These are phyloP conservation scores for Stichodactyla mertensii DNA, from an alignment of 64 coral and sea anemone genomes.

Conservation along the genomic window DNA sequence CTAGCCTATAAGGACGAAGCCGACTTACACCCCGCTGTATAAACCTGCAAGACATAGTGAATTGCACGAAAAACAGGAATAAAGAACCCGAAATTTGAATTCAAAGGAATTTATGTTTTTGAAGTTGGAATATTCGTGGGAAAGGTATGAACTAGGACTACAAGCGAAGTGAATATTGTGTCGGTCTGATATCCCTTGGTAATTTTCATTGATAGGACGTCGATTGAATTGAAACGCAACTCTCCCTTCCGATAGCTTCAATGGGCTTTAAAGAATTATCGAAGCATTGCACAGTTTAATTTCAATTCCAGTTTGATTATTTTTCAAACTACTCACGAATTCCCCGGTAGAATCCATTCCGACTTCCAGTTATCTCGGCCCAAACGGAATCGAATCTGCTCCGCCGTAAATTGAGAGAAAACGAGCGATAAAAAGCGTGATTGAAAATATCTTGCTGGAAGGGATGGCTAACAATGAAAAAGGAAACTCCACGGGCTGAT, in stretches of 20 bases:
- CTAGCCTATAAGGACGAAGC: not conserved
- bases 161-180: not conserved
- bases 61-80: not conserved
- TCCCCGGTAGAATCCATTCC: not conserved
- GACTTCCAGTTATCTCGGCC: not conserved
- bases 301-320: not conserved
- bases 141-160: not conserved
- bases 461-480: not conserved
- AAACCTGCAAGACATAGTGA: not conserved
- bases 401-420: conserved; percentile 3
- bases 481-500: not conserved
- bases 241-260: not conserved
- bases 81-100: not conserved
- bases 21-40: not conserved
- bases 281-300: conserved; percentile 1
- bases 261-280: conserved; percentile 7
- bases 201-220: not conserved
- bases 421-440: not conserved
- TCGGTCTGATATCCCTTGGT: not conserved
- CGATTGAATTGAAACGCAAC: not conserved
- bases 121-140: not conserved
- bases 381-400: not conserved
- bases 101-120: not conserved
- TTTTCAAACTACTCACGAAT: not conserved
- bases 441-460: not conserved